These are phyloP conservation scores for Mythimna impura DNA, from an alignment of 2,888 invertebrate species.

Conservation along the genomic window DNA sequence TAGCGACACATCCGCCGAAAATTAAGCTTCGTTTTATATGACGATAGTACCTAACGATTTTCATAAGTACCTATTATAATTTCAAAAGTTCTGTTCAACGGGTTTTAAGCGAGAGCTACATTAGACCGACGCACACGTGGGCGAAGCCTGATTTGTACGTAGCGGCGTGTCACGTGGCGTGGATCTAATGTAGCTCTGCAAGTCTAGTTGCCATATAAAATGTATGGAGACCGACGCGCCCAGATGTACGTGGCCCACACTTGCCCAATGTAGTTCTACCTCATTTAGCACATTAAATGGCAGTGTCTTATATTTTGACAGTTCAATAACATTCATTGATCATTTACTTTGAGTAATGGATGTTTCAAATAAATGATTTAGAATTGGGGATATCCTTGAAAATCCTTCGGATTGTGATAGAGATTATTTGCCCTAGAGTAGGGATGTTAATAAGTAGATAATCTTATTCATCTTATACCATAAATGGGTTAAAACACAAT, in stretches of 20 bases:
- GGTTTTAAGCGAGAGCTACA: background rate
- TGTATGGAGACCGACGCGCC: no score
- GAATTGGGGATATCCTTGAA: background rate
- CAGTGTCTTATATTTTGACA: background rate
- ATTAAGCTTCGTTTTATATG: background rate
- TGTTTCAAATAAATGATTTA: background rate
- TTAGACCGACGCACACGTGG: no score
- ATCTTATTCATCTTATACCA: background rate
- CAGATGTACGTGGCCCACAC: no score
- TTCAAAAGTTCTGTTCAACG: background rate
- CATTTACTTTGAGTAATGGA: background rate
- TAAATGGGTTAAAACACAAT: background rate
- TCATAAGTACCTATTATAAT: background rate
- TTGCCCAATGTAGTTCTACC: no score
- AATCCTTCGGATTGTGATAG: background rate
- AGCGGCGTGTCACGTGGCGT: no score
- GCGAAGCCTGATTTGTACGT: no score
- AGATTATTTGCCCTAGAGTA: background rate
- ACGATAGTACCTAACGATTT: no score
- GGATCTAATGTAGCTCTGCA: no score
- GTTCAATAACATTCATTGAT: background rate
- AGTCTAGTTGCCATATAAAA: no score
- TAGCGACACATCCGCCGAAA: conserved; percentile 1
- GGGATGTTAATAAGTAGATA: background rate
- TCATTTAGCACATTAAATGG: background rate